Evolutionary conservation across 2,113 vertebrate genomes (phyloP), one percentile per base, ranked within the genome.

Genomic region (Pseudolaguvia tuberculata): DNA sequence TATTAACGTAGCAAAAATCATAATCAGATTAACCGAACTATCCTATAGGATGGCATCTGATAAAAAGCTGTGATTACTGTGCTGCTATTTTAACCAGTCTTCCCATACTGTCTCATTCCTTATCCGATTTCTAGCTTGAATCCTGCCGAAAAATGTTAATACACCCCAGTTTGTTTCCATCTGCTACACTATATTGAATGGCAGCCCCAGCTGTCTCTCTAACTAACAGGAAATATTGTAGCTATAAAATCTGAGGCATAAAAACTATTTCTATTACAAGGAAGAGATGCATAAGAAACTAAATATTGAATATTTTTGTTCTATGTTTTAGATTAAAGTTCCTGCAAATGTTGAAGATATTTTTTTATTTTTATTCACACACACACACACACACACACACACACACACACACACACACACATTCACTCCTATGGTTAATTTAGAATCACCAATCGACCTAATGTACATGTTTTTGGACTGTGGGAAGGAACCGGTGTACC

Each of bases 121-220:
- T 51, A 27, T 47, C 21, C 42, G 29, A 25, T 63, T 53, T 65
- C n/a, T 51, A 45, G 31, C 23, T 29, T 65, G 15, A 65, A 53
- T 55, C 18, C 55, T 65, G 53, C 4, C 42, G 39, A 52, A 53
- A 65, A 73, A 58, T 65, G 31, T 65, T 53, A 55, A 74, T 74
- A 25, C 50, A 9, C 59, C 70, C 17, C n/a, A 65, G 45, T 71
- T 75, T 50, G 58, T 79, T 77, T 77, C 66, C 56, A 48, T 74
- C 63, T 67, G 62, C 77, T 78, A 35, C 39, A 21, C 45, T 15
- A 63, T 15, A 63, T 31, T 18, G 11, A 52, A 27, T 63, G 72
- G 29, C 72, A 63, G 72, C 18, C 20, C 14, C 57, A 73, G 71
- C 61, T 73, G 71, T 73, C 20, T 67, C 48, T 51, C 13, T 73